These are phyloP conservation scores for Onychomys torridus DNA, from an alignment of 2,797 vertebrate species.

Conservation along the genomic window DNA sequence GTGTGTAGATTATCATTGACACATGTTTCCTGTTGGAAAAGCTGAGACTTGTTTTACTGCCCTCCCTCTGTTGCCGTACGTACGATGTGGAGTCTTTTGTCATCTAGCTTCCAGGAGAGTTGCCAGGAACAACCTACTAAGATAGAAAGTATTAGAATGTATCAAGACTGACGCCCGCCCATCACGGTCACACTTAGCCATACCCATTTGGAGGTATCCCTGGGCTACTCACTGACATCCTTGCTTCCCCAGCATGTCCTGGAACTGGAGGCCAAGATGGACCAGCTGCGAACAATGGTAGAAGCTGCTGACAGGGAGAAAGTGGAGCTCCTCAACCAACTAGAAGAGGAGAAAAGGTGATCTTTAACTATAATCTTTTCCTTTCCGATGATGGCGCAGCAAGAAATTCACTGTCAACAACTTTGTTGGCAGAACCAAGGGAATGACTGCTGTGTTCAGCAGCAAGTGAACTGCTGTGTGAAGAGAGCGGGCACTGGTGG, in stretches of 20 bases:
- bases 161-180: not conserved
- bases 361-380: not conserved
- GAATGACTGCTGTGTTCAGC: not conserved
- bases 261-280: slow-evolving; percentile 98
- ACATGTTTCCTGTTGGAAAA: slow-evolving; percentile 25
- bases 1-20: not conserved
- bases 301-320: slow-evolving; percentile 98
- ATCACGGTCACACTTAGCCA: not conserved
- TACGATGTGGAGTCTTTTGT: not conserved
- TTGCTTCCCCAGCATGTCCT: slow-evolving; percentile 89
- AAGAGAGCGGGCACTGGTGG: not conserved
- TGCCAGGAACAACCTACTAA: not conserved
- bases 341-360: slow-evolving; percentile 99
- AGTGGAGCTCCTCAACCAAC: slow-evolving; percentile 97
- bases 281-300: slow-evolving; percentile 96
- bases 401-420: not conserved
- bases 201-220: not conserved
- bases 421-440: not conserved
- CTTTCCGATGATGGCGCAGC: not conserved
- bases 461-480: not conserved
- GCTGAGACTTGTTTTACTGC: not conserved
- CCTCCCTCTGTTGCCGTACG: not conserved
- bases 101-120: slow-evolving; percentile 21
- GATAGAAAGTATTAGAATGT: not conserved
- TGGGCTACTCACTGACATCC: slow-evolving; percentile 57